These are phyloP conservation scores for Alcis repandata DNA, from an alignment of 2,888 invertebrate genomes.

Conservation along the genomic window DNA sequence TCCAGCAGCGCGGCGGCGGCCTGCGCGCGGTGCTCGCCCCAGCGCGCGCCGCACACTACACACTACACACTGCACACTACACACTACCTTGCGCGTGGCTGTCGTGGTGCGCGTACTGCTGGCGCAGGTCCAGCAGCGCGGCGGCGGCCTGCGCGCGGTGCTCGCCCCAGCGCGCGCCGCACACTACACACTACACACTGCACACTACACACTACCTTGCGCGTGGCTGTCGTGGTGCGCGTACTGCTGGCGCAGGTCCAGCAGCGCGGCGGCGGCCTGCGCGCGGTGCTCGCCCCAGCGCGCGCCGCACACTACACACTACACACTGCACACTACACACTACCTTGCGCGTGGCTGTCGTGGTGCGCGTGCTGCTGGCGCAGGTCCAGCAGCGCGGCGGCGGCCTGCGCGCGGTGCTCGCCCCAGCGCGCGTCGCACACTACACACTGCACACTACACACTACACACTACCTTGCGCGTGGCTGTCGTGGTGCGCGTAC, in stretches of 20 bases:
- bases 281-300: slow-evolving; percentile 89
- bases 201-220: slow-evolving; percentile 94
- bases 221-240: too few species aligned
- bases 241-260: too few species aligned
- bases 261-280: not conserved
- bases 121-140: too few species aligned
- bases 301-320: slow-evolving; percentile 99
- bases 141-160: too few species aligned
- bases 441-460: too few species aligned
- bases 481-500: too few species aligned
- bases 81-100: slow-evolving; percentile 94
- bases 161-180: slow-evolving; percentile 97
- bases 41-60: slow-evolving; percentile 98
- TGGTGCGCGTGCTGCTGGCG: too few species aligned
- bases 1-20: slow-evolving; percentile 97
- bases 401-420: too few species aligned
- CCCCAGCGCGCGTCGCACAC: too few species aligned
- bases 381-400: too few species aligned
- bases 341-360: slow-evolving; percentile 94
- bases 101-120: too few species aligned
- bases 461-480: too few species aligned
- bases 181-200: slow-evolving; percentile 99
- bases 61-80: slow-evolving; percentile 98
- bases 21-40: slow-evolving; percentile 98
- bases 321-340: slow-evolving; percentile 96